Base-by-base conservation (phyloP, 2,113 vertebrate genomes). In the Pygoscelis antarcticus region DNA sequence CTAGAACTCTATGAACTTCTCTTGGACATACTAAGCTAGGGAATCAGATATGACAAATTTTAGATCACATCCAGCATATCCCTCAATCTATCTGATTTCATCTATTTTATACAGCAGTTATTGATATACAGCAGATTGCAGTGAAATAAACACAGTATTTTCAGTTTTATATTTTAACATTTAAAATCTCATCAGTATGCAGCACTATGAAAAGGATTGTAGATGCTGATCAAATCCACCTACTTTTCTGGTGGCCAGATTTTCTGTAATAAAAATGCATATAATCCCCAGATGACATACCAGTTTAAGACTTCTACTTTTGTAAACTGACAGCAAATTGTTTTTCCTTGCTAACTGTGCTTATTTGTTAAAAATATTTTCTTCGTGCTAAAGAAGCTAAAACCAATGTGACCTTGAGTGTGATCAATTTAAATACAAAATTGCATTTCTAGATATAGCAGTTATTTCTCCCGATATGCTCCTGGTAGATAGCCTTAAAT, bases 201-300 rank as follows among this genome's bases (percentile, higher is more conserved):
- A 95, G 87, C 52, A 85, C 57, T 92, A 29, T 40, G 58, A 87
- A 89, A 61, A 92, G 55, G 40, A 61, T 30, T 89, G 74, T 89
- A 79, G 81, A 84, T 44, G 75, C 61, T 95, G 82, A 81, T 89
- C 65, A 85, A 94, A 93, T 89, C 89, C 86, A 76, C 83, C 81
- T 96, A 77, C 84, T 91, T 94, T 91, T 87, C 83, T 84, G 49
- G 54, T 89, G 82, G 76, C 44, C 58, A 92, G 76, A 83, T 93
- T 95, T 95, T 91, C 83, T 62, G 60, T 90, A 93, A 93, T 94
- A 94, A 96, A 96, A 96, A 93, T 66, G 49, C 71, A 90, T 91
- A 89, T 66, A 94, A 82, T 90, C 57, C 77, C 55, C 86, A 69
- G 71, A 78, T 90, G 83, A 79, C 93, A 86, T 79, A 51, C 19